These are phyloP conservation scores for Amblyjoppa fuscipennis DNA, from an alignment of 2,888 invertebrate genomes.

Conservation along the genomic window DNA sequence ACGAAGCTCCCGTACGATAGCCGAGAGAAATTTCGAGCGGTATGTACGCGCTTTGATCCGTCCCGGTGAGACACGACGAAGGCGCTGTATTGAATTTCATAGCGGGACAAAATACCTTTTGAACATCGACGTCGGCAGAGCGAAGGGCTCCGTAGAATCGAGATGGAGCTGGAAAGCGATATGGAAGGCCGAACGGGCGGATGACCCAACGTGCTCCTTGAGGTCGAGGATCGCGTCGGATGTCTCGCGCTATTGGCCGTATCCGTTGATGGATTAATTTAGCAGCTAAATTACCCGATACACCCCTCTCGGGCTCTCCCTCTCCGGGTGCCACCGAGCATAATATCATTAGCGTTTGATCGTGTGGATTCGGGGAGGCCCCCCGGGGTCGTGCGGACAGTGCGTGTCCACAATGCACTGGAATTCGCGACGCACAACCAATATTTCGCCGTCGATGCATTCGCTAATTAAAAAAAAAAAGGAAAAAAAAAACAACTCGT, in stretches of 20 bases:
- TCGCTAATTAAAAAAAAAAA: neutral
- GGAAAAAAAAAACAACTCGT: neutral
- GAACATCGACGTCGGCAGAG: conserved; percentile 4
- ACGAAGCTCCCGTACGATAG: neutral
- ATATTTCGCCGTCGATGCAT: neutral
- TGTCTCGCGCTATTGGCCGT: conserved; percentile 50
- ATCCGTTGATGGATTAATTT: conserved; percentile 56
- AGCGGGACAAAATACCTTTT: conserved; percentile 48
- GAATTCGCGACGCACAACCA: neutral
- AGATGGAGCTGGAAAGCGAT: neutral
- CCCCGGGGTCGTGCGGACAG: neutral
- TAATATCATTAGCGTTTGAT: conserved; percentile 59
- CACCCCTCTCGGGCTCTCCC: neutral
- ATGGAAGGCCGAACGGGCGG: neutral
- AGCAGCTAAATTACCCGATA: conserved; percentile 45
- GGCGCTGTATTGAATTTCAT: conserved; percentile 48
- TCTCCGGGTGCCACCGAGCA: neutral
- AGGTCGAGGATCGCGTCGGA: conserved; percentile 47
- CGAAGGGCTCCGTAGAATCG: neutral
- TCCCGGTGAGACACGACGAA: neutral
- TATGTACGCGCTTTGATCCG: conserved; percentile 44
- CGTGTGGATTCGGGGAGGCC: conserved; percentile 11
- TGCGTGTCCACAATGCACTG: neutral
- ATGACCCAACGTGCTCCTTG: conserved; percentile 3
- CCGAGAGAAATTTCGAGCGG: conserved; percentile 23